phyloP scores from a whole-genome alignment of 2,888 invertebrate genomes.

The Metopia argyrocephala region DNA sequence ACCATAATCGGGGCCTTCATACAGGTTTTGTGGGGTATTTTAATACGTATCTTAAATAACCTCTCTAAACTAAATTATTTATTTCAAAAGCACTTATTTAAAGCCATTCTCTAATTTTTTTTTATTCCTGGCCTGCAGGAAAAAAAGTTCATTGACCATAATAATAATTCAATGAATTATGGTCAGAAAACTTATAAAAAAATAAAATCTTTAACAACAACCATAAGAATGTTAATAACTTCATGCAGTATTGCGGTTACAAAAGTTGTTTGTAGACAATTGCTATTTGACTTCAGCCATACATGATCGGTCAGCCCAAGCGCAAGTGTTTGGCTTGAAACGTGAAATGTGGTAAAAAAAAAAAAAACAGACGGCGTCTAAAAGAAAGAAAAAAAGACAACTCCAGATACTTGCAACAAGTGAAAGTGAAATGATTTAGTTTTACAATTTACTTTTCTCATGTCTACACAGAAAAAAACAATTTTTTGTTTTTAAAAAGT shows the following conservation, averaged over 20 bases:
- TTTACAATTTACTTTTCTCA: constrained; percentile 23
- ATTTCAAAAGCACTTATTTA: no score
- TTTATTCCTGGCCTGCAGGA: no score
- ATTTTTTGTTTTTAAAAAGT: neutral
- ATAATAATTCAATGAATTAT: no score
- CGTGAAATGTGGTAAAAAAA: constrained; percentile 22
- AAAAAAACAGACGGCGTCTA: neutral
- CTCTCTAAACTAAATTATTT: no score
- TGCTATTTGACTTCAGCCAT: constrained; percentile 13
- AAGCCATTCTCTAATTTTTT: no score
- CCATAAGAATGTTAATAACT: constrained; percentile 51
- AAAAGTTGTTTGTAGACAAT: neutral
- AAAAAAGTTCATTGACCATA: no score
- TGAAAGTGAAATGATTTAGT: constrained; percentile 59
- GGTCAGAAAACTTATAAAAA: no score
- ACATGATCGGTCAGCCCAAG: constrained; percentile 31
- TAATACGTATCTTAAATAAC: no score
- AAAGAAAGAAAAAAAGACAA: neutral
- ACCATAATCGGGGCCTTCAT: no score
- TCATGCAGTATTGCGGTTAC: neutral
- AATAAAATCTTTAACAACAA: constrained; percentile 17
- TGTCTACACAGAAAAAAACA: neutral
- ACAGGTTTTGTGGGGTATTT: no score
- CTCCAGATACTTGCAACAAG: constrained; percentile 32
- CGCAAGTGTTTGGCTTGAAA: constrained; percentile 12